Percentiles rank a stretch among this genome's conserved stretches.
Conservation (phyloP, 2,888 invertebrate species). For the Melanargia galathea region DNA sequence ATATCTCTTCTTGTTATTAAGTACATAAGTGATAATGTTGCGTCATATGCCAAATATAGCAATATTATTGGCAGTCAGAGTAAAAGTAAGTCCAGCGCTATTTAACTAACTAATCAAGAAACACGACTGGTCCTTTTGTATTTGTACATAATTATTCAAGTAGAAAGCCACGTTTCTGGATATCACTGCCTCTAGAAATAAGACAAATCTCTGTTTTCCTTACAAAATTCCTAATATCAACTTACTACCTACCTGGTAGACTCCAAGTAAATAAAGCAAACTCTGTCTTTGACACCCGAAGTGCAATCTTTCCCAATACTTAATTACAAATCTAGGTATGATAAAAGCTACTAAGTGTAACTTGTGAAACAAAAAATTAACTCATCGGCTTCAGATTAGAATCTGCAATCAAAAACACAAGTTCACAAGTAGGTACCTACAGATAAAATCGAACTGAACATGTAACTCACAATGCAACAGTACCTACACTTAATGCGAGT, state of each 20-base stretch:
- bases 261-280: background rate
- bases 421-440: constrained; percentile 12
- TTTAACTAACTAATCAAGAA: too few relatives aligned
- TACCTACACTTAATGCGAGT: background rate
- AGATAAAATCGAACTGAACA: constrained; percentile 16
- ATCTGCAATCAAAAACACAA: constrained; percentile 23
- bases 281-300: background rate
- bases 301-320: background rate
- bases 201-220: too few relatives aligned
- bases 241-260: background rate
- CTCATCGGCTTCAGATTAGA: constrained; percentile 9
- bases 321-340: background rate
- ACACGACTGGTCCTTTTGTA: too few relatives aligned
- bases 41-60: too few relatives aligned
- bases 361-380: constrained; percentile 17
- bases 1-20: too few relatives aligned
- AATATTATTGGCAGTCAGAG: too few relatives aligned
- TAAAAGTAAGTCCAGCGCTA: too few relatives aligned
- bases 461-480: constrained; percentile 26
- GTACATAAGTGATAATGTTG: too few relatives aligned
- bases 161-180: too few relatives aligned
- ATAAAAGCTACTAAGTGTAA: background rate
- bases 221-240: too few relatives aligned
- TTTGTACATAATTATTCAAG: too few relatives aligned
- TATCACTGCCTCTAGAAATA: too few relatives aligned